phyloP scores from a whole-genome alignment of 2,113 vertebrate genomes.

The Syngnathus typhle region DNA sequence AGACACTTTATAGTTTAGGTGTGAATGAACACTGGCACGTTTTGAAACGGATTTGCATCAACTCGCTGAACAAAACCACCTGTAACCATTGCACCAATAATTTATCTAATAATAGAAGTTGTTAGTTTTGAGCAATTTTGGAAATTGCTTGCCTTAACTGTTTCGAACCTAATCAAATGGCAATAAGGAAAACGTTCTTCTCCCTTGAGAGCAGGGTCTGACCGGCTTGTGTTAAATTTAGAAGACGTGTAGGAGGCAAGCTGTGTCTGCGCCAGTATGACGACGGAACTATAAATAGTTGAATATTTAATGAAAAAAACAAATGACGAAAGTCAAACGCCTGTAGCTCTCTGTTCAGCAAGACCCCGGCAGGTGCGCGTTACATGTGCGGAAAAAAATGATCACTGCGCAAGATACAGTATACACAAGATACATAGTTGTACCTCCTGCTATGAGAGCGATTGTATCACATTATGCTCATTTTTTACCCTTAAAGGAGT shows the following conservation, averaged over 20 bases:
- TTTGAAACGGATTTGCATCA: too few relatives aligned
- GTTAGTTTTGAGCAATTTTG: too few relatives aligned
- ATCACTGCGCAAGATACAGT: not conserved
- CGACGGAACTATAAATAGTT: conserved; percentile 53
- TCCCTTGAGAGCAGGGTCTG: conserved; percentile 18
- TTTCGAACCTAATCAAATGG: not conserved
- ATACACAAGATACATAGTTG: not conserved
- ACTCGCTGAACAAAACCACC: too few relatives aligned
- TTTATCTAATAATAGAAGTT: too few relatives aligned
- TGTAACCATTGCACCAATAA: too few relatives aligned
- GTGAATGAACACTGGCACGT: not conserved
- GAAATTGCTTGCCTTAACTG: too few relatives aligned
- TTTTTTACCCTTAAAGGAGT: not conserved
- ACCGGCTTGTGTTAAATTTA: conserved; percentile 15
- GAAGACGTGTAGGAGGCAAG: conserved; percentile 29
- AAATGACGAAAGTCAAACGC: conserved; percentile 7
- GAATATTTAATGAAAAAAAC: conserved; percentile 15
- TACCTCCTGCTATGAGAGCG: too few relatives aligned
- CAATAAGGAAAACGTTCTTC: not conserved
- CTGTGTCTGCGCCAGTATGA: conserved; percentile 29
- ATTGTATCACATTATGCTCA: too few relatives aligned
- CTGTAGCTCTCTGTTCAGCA: conserved; percentile 1
- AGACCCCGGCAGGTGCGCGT: not conserved
- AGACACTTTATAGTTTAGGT: not conserved
- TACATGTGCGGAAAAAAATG: not conserved